phyloP scores from a whole-genome alignment of 2,113 vertebrate species.

The Aramus guarauna region DNA sequence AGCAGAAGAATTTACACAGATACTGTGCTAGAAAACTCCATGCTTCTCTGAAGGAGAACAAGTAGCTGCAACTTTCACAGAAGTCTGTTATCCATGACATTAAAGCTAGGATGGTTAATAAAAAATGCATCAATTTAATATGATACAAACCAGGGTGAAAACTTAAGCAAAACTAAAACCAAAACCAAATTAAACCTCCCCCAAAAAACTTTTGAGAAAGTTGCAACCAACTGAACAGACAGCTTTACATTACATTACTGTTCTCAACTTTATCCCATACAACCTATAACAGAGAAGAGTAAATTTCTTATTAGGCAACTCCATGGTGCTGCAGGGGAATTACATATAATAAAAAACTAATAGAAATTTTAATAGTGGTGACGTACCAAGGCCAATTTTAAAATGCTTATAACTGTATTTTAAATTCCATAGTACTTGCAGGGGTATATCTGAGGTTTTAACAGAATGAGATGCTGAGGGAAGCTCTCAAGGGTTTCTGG shows the following conservation, averaged over 20 bases:
- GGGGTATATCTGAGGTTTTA: neutral
- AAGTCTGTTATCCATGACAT: neutral
- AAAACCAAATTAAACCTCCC: neutral
- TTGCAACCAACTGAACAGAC: neutral
- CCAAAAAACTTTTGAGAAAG: neutral
- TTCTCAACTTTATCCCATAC: neutral
- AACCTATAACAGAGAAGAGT: neutral
- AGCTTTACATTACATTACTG: neutral
- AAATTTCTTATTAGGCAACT: slow-evolving; percentile 22
- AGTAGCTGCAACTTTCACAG: neutral
- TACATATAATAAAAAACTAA: slow-evolving; percentile 34
- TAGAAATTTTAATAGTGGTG: slow-evolving; percentile 31
- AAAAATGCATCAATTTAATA: neutral
- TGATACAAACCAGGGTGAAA: neutral
- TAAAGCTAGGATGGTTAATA: neutral
- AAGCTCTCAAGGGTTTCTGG: slow-evolving; percentile 25
- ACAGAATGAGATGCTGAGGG: neutral
- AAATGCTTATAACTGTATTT: slow-evolving; percentile 25
- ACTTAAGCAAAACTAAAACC: neutral
- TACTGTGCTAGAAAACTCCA: neutral
- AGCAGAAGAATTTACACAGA: neutral
- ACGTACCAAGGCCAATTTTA: neutral
- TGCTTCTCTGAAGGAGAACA: neutral
- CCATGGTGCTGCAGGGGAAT: slow-evolving; percentile 9
- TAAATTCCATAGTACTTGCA: slow-evolving; percentile 26